phyloP scores from a whole-genome alignment of 2,797 vertebrate species.

The Alosa sapidissima region DNA sequence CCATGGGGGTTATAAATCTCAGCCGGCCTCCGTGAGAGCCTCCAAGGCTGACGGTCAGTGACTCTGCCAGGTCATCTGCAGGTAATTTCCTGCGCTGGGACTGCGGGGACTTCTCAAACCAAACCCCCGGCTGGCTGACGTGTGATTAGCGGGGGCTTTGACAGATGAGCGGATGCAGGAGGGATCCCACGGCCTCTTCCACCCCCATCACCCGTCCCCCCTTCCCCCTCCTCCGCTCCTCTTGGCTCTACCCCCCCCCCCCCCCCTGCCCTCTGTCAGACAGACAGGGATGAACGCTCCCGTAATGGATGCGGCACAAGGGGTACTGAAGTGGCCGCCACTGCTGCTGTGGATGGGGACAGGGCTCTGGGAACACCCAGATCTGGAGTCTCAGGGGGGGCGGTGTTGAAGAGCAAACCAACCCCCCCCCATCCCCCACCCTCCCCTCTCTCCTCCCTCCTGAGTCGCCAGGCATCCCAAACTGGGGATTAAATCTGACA shows the following conservation, averaged over 20 bases:
- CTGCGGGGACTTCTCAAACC: slow-evolving; percentile 51
- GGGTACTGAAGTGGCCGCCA: slow-evolving; percentile 52
- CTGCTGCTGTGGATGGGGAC: slow-evolving; percentile 37
- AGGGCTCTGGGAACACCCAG: slow-evolving; percentile 53
- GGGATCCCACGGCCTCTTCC: slow-evolving; percentile 53
- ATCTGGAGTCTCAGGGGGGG: slow-evolving; percentile 51
- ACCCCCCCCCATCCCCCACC: slow-evolving; percentile 33
- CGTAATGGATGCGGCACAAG: slow-evolving; percentile 56
- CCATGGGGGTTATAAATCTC: slow-evolving; percentile 22
- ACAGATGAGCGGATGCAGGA: slow-evolving; percentile 63
- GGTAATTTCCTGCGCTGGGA: slow-evolving; percentile 58
- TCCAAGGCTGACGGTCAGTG: slow-evolving; percentile 43
- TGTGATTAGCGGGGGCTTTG: slow-evolving; percentile 63
- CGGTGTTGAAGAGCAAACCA: neutral
- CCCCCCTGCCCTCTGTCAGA: slow-evolving; percentile 52
- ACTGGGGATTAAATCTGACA: slow-evolving; percentile 73
- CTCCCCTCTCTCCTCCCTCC: slow-evolving; percentile 32
- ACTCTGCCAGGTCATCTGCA: slow-evolving; percentile 51
- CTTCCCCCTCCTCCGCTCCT: neutral
- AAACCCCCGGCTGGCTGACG: slow-evolving; percentile 34
- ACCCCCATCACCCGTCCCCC: slow-evolving; percentile 38
- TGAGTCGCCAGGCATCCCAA: slow-evolving; percentile 65
- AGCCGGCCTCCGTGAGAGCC: slow-evolving; percentile 26
- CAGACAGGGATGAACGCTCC: slow-evolving; percentile 62
- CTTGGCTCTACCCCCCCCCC: neutral